Percentiles rank a stretch among this genome's conserved stretches.
These are phyloP conservation scores for Anagyrus pseudococci DNA, from an alignment of 2,888 invertebrate genomes.

Conservation along the genomic window DNA sequence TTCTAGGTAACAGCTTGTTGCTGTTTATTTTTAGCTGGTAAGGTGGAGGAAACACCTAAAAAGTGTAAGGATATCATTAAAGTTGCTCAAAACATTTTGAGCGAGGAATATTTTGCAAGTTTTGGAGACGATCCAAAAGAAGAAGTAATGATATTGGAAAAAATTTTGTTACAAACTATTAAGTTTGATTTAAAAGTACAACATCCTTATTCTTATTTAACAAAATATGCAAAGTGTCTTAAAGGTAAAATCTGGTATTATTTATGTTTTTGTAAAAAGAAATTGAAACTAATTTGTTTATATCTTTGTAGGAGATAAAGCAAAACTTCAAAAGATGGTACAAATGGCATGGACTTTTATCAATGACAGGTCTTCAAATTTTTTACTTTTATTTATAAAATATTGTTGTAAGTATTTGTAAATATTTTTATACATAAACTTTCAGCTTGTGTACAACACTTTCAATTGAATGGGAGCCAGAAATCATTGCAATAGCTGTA, in stretches of 20 bases:
- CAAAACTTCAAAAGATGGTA: conserved; percentile 92
- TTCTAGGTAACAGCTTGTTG: conserved; percentile 89
- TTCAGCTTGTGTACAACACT: conserved; percentile 90
- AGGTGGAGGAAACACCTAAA: conserved; percentile 99
- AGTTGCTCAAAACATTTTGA: conserved; percentile 81
- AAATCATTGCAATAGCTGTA: conserved; percentile 94
- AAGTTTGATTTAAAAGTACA: conserved; percentile 98
- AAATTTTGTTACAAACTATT: conserved; percentile 95
- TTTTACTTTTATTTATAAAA: no score
- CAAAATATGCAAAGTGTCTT: conserved; percentile 92
- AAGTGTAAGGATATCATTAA: conserved; percentile 97
- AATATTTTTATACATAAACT: no score
- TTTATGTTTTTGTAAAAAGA: no score
- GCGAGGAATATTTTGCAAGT: conserved; percentile 83
- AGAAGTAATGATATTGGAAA: conserved; percentile 92
- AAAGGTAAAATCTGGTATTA: no score
- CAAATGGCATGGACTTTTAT: conserved; percentile 99
- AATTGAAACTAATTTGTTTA: no score
- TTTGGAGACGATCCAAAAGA: conserved; percentile 95
- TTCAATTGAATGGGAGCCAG: conserved; percentile 97
- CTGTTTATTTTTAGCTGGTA: conserved; percentile 96
- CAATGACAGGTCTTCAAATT: conserved; percentile 96
- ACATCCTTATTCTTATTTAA: conserved; percentile 92
- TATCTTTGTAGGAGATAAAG: conserved; percentile 79
- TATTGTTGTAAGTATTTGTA: no score